Percentiles rank a stretch among this genome's conserved stretches.
Evolutionary conservation across 30 jellyfish, hydroid and myxozoan species (phyloP).

Genomic region (Rhopilema esculentum): DNA sequence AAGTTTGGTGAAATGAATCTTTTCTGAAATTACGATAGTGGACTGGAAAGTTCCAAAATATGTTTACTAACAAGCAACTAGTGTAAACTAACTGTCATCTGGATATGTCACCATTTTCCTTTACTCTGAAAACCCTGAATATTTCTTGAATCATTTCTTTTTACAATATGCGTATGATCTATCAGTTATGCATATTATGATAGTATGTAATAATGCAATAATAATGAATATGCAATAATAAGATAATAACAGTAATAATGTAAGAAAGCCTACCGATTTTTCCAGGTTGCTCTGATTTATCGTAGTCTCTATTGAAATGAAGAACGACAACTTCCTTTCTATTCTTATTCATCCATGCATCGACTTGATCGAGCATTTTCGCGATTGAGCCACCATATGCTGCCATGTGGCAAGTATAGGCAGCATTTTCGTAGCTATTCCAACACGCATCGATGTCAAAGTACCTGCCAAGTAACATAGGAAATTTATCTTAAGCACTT

Average conservation of each 20-base stretch:
- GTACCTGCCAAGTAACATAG: conserved; percentile 7
- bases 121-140: not conserved
- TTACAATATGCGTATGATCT: no score
- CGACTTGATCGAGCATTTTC: conserved; percentile 65
- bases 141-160: no score
- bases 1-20: no score
- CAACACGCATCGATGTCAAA: conserved; percentile 88
- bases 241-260: no score
- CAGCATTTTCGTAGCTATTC: conserved; percentile 45
- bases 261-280: conserved; percentile 27
- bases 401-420: conserved; percentile 80
- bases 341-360: conserved; percentile 80
- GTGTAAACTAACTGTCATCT: no score
- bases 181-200: no score
- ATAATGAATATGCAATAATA: no score
- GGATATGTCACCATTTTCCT: no score
- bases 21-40: no score
- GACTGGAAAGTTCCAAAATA: no score
- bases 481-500: not conserved
- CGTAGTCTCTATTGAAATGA: conserved; percentile 83
- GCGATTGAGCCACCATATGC: conserved; percentile 85
- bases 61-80: no score
- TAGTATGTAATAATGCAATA: no score
- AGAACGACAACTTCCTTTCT: conserved; percentile 79
- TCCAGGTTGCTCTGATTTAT: conserved; percentile 13